These are phyloP conservation scores for Mellilla xanthometata DNA, from an alignment of 2,888 invertebrate species.

Conservation along the genomic window DNA sequence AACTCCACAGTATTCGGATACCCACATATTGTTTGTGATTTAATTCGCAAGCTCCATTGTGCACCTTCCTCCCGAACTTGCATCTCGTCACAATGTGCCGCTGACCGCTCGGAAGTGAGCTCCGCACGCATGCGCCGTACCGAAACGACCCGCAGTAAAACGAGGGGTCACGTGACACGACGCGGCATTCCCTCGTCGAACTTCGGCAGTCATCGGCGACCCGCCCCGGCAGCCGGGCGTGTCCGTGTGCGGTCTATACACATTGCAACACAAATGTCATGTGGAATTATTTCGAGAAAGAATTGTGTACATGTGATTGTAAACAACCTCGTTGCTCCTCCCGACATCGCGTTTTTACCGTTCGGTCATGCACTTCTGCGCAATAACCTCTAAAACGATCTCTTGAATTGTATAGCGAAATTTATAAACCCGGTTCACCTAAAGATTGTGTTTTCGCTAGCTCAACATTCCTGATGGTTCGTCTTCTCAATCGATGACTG, in stretches of 20 bases:
- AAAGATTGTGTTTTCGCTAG: constrained; percentile 71
- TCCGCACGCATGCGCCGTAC: constrained; percentile 71
- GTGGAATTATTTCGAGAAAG: constrained; percentile 69
- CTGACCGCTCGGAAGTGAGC: constrained; percentile 36
- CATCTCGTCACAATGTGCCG: constrained; percentile 50
- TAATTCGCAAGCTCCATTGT: too few relatives aligned
- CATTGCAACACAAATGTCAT: constrained; percentile 69
- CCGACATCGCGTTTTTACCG: constrained; percentile 44
- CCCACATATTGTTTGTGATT: too few relatives aligned
- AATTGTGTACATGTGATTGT: constrained; percentile 64
- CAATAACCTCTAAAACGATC: constrained; percentile 46
- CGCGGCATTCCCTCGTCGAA: constrained; percentile 80
- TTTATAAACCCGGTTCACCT: constrained; percentile 59
- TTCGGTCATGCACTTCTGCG: constrained; percentile 40
- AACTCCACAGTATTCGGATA: too few relatives aligned
- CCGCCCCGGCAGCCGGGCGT: constrained; percentile 52
- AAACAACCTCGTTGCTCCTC: constrained; percentile 55
- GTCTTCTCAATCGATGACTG: constrained; percentile 45
- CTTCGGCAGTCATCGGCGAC: constrained; percentile 76
- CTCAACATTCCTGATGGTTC: constrained; percentile 57
- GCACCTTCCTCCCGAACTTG: too few relatives aligned
- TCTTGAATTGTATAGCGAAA: constrained; percentile 59
- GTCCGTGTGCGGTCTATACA: constrained; percentile 46
- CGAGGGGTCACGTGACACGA: constrained; percentile 82
- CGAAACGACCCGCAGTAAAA: constrained; percentile 82